phyloP scores from a whole-genome alignment of 2,888 invertebrate genomes.

The Listrodromus nycthemerus region DNA sequence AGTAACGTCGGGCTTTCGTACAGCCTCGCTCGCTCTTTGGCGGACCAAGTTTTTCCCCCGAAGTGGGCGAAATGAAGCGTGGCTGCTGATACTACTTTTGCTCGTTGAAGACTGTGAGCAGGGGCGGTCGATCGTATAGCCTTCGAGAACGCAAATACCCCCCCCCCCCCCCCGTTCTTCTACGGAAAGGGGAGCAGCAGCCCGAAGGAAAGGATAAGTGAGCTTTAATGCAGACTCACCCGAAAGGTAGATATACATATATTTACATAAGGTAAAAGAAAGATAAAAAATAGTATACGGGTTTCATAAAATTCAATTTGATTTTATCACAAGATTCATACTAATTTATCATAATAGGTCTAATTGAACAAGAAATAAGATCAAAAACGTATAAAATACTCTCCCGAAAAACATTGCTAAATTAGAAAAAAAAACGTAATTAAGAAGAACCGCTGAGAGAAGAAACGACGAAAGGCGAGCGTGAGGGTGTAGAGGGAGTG shows the following conservation, averaged over 20 bases:
- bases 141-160: conserved; percentile 61
- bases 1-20: conserved; percentile 57
- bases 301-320: background rate
- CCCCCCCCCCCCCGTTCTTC: background rate
- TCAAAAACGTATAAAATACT: background rate
- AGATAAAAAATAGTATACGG: background rate
- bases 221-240: background rate
- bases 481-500: background rate
- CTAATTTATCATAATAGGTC: background rate
- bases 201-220: conserved; percentile 34
- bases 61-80: conserved; percentile 33
- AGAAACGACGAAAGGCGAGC: background rate
- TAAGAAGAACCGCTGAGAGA: conserved; percentile 3
- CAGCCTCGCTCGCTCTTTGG: conserved; percentile 32
- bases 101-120: conserved; percentile 33
- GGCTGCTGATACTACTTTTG: conserved; percentile 7
- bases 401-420: background rate
- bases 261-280: background rate
- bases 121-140: conserved; percentile 56
- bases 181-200: background rate
- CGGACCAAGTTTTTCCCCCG: conserved; percentile 38
- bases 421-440: conserved; percentile 11
- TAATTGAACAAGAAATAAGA: background rate
- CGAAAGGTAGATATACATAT: background rate
- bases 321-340: background rate